Evolutionary conservation across 2,888 invertebrate species (phyloP), one percentile per base, ranked within the genome.

Genomic region (Trichacis sp.): DNA sequence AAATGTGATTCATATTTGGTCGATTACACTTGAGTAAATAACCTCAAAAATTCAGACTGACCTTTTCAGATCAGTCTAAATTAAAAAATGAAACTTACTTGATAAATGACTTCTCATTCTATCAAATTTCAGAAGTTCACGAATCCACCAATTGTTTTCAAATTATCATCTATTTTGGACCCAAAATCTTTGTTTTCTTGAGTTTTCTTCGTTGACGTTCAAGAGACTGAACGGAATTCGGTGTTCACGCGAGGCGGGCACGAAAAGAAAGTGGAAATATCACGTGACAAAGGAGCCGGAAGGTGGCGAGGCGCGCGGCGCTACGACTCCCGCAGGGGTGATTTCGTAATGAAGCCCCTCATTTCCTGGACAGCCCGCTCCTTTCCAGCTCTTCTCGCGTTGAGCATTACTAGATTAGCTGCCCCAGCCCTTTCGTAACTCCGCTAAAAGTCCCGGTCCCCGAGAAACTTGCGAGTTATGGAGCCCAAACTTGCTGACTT

Each of bases 331-430:
- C 82, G 68, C 59, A 76, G 80, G 82, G 78, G 82, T 79, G 79
- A 81, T 82, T 81, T 78, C 70, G 73, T 77, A 82, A 83, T 82
- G 80, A 81, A 79, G 77, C 74, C 75, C 75, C 75, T 74, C 60
- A 70, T 72, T 68, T 72, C 65, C 71, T 67, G 66, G 66, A 70
- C 64, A 66, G 40, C 40, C 33, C n/a, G 11, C 33, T 64, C 64
- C 64, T 66, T 69, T 70, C 57, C 51, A 42, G 56, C 43, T 43
- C 38, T 55, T 48, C 62, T 71, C 73, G 71, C 74, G 71, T 71
- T 70, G 64, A 73, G 73, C 79, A 81, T 81, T 82, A 82, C 78
- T 74, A 77, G 80, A 82, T 82, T 82, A 82, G 76, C n/a, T n/a
- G n/a, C 72, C 68, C 68, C 48, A 70, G 70, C 71, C 73, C 73